These are phyloP conservation scores for Hetaerina titia DNA, from an alignment of 2,888 invertebrate genomes.

Conservation along the genomic window DNA sequence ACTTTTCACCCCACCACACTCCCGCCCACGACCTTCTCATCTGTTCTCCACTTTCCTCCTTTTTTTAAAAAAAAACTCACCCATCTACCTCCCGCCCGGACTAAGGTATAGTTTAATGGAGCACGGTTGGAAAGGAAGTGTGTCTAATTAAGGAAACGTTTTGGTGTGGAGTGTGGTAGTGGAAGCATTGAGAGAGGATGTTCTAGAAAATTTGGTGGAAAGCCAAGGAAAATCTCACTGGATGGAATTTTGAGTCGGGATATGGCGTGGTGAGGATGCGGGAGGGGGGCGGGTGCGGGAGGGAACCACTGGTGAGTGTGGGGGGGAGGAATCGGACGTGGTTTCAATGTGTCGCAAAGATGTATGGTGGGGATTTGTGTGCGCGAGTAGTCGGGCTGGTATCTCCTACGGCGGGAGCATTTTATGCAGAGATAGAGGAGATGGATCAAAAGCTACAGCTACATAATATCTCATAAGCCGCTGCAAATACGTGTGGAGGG, in stretches of 20 bases:
- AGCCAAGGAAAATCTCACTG: not conserved
- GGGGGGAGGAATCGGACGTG: slow-evolving; percentile 48
- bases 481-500: too few species aligned
- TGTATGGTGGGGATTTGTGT: slow-evolving; percentile 33
- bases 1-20: not conserved
- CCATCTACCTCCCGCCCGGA: not conserved
- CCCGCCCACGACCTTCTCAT: not conserved
- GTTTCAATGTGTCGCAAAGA: slow-evolving; percentile 61
- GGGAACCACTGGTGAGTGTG: not conserved
- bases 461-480: too few species aligned
- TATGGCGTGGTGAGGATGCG: not conserved
- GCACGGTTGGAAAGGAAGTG: not conserved
- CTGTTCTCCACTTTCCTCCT: not conserved
- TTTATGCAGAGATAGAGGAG: not conserved
- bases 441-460: not conserved
- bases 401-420: not conserved
- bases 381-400: not conserved
- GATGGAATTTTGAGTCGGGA: slow-evolving; percentile 12
- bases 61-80: not conserved
- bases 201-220: not conserved
- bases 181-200: not conserved
- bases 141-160: not conserved
- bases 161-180: not conserved
- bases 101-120: not conserved
- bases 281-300: not conserved